Conservation (phyloP, 92 coral and sea anemone genomes). For the Zoanthus solanderi region DNA sequence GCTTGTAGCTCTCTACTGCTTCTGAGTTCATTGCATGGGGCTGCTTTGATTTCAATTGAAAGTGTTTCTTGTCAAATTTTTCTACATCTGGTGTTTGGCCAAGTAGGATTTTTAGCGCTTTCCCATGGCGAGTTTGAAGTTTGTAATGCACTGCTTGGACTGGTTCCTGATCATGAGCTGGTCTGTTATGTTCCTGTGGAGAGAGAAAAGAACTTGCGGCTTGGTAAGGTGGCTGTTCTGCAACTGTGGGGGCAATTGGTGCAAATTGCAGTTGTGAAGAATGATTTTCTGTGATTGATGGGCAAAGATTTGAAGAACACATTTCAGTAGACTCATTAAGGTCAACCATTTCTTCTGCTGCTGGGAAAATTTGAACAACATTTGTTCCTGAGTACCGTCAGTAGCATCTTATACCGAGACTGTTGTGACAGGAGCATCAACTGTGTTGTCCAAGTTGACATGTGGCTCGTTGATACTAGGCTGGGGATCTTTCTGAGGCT, state of each 20-base stretch:
- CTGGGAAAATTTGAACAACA: conserved; percentile 22
- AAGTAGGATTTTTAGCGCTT: conserved; percentile 40
- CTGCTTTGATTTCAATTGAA: conserved; percentile 31
- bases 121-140: conserved; percentile 44
- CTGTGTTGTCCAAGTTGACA: background rate
- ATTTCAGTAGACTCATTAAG: background rate
- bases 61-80: conserved; percentile 47
- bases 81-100: conserved; percentile 51
- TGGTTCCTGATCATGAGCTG: conserved; percentile 20
- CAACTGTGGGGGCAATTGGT: background rate
- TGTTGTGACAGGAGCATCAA: conserved; percentile 19
- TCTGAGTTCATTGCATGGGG: conserved; percentile 20
- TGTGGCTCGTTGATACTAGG: background rate
- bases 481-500: conserved; percentile 12
- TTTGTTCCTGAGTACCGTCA: conserved; percentile 4
- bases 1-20: conserved; percentile 32
- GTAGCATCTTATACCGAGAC: background rate
- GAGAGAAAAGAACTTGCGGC: conserved; percentile 10
- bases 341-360: conserved; percentile 15
- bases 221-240: background rate
- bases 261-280: conserved; percentile 1
- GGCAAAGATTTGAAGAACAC: conserved; percentile 24
- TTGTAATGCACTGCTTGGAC: conserved; percentile 27
- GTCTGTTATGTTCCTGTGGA: conserved; percentile 14
- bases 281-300: conserved; percentile 9